phyloP scores from a whole-genome alignment of 2,797 vertebrate genomes.

The Anomalospiza imberbis region DNA sequence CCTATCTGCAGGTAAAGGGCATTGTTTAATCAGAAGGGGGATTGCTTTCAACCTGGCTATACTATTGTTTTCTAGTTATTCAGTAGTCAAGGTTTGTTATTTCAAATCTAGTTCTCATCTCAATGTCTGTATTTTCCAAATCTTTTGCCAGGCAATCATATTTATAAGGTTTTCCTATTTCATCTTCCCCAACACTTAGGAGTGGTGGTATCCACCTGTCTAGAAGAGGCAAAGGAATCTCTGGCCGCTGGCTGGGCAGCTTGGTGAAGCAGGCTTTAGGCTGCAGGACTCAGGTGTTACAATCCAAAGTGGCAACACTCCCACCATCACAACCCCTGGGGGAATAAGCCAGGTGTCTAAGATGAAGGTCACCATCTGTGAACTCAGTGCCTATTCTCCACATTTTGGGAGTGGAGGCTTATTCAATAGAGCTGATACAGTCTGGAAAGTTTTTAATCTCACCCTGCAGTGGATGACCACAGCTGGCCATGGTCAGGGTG shows the following conservation, averaged over 20 bases:
- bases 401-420: background rate
- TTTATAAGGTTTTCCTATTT: no score
- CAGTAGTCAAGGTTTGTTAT: no score
- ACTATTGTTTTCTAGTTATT: no score
- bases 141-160: no score
- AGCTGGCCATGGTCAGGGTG: background rate
- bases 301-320: no score
- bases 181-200: no score
- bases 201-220: background rate
- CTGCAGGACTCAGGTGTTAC: rapidly evolving
- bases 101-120: no score
- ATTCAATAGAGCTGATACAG: background rate
- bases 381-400: background rate
- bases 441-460: background rate
- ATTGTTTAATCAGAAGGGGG: no score
- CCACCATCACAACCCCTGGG: background rate
- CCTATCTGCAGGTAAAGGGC: no score
- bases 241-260: background rate
- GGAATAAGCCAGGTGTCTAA: background rate
- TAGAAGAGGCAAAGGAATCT: background rate
- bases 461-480: background rate
- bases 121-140: no score
- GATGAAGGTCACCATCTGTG: background rate
- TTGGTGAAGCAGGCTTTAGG: background rate
- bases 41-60: no score